Base-by-base conservation (phyloP, 2,888 invertebrate genomes). In the Chymomyza caudatula region DNA sequence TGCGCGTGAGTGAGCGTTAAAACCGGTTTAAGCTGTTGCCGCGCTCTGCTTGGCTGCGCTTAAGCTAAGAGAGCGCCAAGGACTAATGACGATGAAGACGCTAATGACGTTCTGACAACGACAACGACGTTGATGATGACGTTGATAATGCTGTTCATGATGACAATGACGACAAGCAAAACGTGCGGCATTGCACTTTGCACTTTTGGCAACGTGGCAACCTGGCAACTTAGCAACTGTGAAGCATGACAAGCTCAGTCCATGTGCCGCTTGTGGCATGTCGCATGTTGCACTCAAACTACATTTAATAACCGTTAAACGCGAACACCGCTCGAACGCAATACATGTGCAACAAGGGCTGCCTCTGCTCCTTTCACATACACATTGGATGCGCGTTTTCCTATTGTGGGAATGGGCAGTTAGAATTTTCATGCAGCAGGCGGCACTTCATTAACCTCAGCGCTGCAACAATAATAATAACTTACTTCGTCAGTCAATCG, bases 251-350 rank as follows among this genome's bases (percentile, higher is more conserved):
- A 49, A 42, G 25, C 29, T 17, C n/a, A 6, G 47, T 8, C 19
- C 8, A 55, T 43, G 44, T 53, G 53, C 47, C 23, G 49, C 58
- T 47, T 25, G 58, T 37, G 42, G 51, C 57, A 52, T 47, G 51
- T 51, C 52, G 60, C 58, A 58, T 29, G 37, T 49, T 57, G 44
- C 19, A 53, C 81, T 67, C 75, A 73, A 82, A 83, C 85, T 73
- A 74, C 81, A 85, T 84, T 84, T 76, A 86, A 82, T 82, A 86
- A 82, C 86, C 77, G 82, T 82, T 81, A 86, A 81, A 71, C 77
- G 79, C 85, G 82, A 82, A 67, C 76, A 37, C 22, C n/a, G 49
- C 61, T 29, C 44, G 53, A 60, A 53, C 52, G 53, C 73, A 82
- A 71, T 74, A 81, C 82, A 86, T 85, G 86, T 86, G 82, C 82